Base-by-base conservation (phyloP, 2,888 invertebrate genomes). In the Caprella mutica region DNA sequence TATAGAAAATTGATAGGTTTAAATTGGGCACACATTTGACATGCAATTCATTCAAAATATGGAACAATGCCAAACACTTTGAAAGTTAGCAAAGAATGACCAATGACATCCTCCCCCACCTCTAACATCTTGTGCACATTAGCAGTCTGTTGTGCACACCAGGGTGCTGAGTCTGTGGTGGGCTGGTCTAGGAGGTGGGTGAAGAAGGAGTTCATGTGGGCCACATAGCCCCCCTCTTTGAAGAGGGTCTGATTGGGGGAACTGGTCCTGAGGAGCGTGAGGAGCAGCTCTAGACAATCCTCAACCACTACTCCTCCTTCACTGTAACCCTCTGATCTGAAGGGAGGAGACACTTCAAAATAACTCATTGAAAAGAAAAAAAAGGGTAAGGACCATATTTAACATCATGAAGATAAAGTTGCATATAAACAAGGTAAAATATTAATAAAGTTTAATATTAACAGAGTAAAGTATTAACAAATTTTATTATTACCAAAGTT, bases 291-390 rank as follows among this genome's bases (percentile, higher is more conserved):
- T 3, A 99, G 76, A 72, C 97, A 97, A 74, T 99, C 98, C 77
- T 98, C 96, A 0, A 97, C 96, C 0, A 99, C 91, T 55, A 99
- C 94, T 62, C 93, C 94, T 46, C 94, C 96, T 71, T 94, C 91
- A 1, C 89, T 85, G 68, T 83, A 86, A 3, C 93, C 93, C 74
- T 97, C 97, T 58, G 86, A 84, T 2, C 78, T 79, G 48, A 19
- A 12, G n/a, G n/a, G n/a, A n/a, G n/a, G n/a, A n/a, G n/a, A n/a
- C n/a, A n/a, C n/a, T n/a, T n/a, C n/a, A n/a, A n/a, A n/a, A n/a
- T n/a, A n/a, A n/a, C n/a, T n/a, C n/a, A n/a, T n/a, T n/a, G n/a
- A n/a, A n/a, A n/a, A n/a, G n/a, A n/a, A n/a, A n/a, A n/a, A n/a
- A n/a, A n/a, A n/a, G n/a, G n/a, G n/a, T n/a, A n/a, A n/a, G n/a